Base-by-base conservation (phyloP, 2,888 invertebrate species). In the Patella caerulea region DNA sequence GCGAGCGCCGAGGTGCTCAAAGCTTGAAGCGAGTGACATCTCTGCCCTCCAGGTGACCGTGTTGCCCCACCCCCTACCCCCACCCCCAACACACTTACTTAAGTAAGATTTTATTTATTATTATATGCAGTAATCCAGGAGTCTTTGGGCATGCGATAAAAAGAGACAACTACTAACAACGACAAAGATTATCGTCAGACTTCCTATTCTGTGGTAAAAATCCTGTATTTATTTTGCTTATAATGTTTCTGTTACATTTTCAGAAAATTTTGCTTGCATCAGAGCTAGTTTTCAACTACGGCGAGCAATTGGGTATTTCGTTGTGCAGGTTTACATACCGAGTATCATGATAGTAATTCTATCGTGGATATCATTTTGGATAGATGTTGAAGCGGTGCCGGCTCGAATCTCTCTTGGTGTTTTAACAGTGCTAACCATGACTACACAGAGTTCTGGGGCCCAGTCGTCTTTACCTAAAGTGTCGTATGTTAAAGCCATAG, bases 291-390 rank as follows among this genome's bases (percentile, higher is more conserved):
- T 76, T 59, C 45, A 72, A 72, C 59, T 76, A 19, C 45, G 45
- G 29, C 19, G 76, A 52, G 71, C 54, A 24, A 71, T 76, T n/a
- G 97, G 97, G 19, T 97, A 97, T 92, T 96, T 97, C 91, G 93
- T 97, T 75, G 96, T 97, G 91, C 97, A 97, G 92, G 97, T 97
- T 0, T 97, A 97, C 92, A 96, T 97, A 86, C 97, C 97, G 0
- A 96, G 97, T 2, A 96, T 96, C 0, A 93, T 97, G 84, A 97
- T 97, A 90, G 97, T 97, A 72, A 96, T 97, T 78, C 96, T 97
- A 96, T 97, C 96, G 94, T 97, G 97, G 97, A 97, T 97, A 85
- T 97, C 97, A 0, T 97, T 97, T 93, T 97, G 97, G 97, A 97
- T 97, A 87, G 97, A 86, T 80, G 83, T 86, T 70, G 97, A 97